Percentiles rank a stretch among this genome's conserved stretches.
Conservation (phyloP, 2,113 vertebrate species). For the Dasyprocta punctata region DNA sequence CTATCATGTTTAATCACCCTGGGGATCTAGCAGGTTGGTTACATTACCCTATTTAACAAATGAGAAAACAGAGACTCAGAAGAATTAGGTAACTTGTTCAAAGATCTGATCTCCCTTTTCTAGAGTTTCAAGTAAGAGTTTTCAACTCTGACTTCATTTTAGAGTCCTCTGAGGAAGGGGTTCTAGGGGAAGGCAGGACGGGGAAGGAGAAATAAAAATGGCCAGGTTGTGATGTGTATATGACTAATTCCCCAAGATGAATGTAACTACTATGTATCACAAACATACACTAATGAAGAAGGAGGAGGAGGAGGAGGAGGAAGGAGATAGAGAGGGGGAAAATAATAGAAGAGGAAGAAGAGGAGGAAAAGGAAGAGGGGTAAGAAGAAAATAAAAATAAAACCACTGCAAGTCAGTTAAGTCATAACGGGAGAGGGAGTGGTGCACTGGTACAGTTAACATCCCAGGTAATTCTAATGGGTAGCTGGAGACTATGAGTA, state of each 20-base stretch:
- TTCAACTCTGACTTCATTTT: background rate
- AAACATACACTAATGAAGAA: background rate
- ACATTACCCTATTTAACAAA: background rate
- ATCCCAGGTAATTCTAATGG: background rate
- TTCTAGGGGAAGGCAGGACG: rapidly evolving
- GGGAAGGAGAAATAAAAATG: background rate
- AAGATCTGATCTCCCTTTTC: background rate
- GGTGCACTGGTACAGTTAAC: background rate
- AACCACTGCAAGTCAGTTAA: background rate
- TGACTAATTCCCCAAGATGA: background rate
- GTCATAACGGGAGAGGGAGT: background rate
- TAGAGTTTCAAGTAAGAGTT: background rate
- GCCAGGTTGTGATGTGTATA: background rate
- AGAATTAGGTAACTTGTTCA: background rate
- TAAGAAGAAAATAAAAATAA: background rate
- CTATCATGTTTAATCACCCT: no score
- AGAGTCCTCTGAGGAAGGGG: background rate
- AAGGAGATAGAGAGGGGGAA: rapidly evolving
- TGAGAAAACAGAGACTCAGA: background rate
- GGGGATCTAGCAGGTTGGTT: background rate
- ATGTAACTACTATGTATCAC: background rate
- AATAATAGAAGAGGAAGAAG: rapidly evolving
- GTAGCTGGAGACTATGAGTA: background rate
- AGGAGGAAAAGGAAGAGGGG: background rate
- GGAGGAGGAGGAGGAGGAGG: background rate